Evolutionary conservation across 2,888 invertebrate genomes (phyloP).

Genomic region (Rhimphoctona megacephalus): DNA sequence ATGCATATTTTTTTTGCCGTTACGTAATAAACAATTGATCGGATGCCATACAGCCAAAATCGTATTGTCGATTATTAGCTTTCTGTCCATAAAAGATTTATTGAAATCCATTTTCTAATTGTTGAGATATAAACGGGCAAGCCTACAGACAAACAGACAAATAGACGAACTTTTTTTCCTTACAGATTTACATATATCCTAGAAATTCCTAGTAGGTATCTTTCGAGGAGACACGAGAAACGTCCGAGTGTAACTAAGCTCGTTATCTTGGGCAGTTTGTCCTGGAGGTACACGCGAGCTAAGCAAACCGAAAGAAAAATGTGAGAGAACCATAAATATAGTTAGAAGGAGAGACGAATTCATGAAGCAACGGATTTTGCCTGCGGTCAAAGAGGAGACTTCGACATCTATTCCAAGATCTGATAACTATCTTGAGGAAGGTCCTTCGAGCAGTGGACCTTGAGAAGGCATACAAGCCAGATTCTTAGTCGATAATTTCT

Average conservation of each 20-base stretch:
- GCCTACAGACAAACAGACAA: no score
- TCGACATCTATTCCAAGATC: conserved; percentile 54
- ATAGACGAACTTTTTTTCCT: not conserved
- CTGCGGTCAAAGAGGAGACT: conserved; percentile 34
- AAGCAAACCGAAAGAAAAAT: conserved; percentile 14
- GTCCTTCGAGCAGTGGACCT: conserved; percentile 19
- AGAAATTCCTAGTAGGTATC: conserved; percentile 30
- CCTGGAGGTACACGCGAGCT: conserved; percentile 45
- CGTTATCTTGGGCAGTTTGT: conserved; percentile 60
- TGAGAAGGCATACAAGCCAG: conserved; percentile 37
- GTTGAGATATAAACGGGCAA: not conserved
- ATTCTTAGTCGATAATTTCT: conserved; percentile 40
- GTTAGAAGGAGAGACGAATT: conserved; percentile 7
- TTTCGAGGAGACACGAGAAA: conserved; percentile 36
- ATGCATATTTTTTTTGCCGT: no score
- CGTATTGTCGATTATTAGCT: not conserved
- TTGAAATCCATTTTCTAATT: not conserved
- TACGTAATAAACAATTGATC: no score
- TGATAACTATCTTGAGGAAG: conserved; percentile 46
- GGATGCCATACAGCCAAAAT: no score
- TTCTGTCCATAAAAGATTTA: not conserved
- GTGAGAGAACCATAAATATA: conserved; percentile 1
- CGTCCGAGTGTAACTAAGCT: conserved; percentile 62
- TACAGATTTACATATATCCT: not conserved
- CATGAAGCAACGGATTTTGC: conserved; percentile 31